phyloP scores from a whole-genome alignment of 64 coral and sea anemone species.

The Hydrozoanthus tunicans region DNA sequence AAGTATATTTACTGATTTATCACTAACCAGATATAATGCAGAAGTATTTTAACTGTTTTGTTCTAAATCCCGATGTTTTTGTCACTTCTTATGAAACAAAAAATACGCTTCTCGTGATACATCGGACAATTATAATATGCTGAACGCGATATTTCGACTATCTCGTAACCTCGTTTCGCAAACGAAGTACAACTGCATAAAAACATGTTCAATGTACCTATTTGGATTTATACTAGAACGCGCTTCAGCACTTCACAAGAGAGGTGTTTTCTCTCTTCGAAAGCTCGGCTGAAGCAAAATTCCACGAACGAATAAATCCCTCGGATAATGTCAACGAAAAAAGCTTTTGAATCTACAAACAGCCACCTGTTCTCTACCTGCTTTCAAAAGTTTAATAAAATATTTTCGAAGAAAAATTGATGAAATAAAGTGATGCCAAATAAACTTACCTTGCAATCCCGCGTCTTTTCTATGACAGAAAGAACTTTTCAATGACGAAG shows the following conservation, averaged over 20 bases:
- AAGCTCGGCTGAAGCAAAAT: not conserved
- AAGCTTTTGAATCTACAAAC: not conserved
- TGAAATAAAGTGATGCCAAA: not conserved
- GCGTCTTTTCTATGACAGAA: not conserved
- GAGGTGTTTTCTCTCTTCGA: not conserved
- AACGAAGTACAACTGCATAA: no score
- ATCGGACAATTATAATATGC: no score
- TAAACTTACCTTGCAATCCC: slow-evolving; percentile 21
- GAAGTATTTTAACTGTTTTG: no score
- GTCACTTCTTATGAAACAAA: no score
- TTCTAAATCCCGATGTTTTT: no score
- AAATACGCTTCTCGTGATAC: not conserved
- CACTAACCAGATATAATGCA: no score
- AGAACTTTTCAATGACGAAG: not conserved
- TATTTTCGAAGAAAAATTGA: not conserved
- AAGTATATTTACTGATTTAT: no score
- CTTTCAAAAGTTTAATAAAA: not conserved
- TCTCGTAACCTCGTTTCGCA: no score
- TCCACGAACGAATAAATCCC: not conserved
- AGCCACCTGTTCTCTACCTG: slow-evolving; percentile 30
- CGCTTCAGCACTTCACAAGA: not conserved
- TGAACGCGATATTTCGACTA: no score
- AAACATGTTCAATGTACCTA: not conserved
- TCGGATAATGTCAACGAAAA: not conserved
- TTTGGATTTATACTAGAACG: not conserved